Base-by-base conservation (phyloP, 1,140 invertebrate genomes). In the Calycopis cecrops region DNA sequence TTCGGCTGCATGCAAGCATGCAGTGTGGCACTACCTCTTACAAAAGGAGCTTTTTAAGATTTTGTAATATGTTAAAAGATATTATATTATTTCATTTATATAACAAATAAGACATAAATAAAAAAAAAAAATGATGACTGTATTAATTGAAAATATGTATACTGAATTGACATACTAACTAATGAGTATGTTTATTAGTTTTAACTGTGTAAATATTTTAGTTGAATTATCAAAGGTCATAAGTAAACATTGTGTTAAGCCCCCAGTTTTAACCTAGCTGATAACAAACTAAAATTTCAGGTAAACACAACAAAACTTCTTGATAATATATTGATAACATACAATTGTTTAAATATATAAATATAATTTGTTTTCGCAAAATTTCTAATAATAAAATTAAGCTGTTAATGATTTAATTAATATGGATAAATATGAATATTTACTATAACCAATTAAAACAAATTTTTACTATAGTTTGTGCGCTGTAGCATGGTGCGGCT, bases 241-340 rank as follows among this genome's bases (percentile, higher is more conserved):
- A 44, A 44, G 16, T 44, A 44, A 44, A 44, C 40, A 44, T 16
- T 40, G 12, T 44, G 40, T 44, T 40, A 40, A 44, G 17, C 12
- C 14, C 2, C 8, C 40, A 44, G 8, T 44, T 44, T n/a, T 16
- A 16, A 40, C 38, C 12, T 40, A 16, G 9, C 40, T 44, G 40
- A 44, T 44, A 44, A 44, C 21, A 28, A 9, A 6, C 12, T 16
- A 14, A 12, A 44, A 17, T 44, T 44, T 44, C 40, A 44, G 40
- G 40, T 44, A 12, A 44, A 35, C 0, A 51, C n/a, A 35, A 51
- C n/a, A 33, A 51, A 35, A 51, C 28, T 14, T 52, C 3, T 42
- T 4, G 16, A n/a, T 52, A n/a, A 40, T 52, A 28, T 18, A 18
- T 9, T 40, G 35, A 40, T 18, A 11, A 40, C 35, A 21, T 40